These are phyloP conservation scores for Philereme vetulata DNA, from an alignment of 2,888 invertebrate species.

Conservation along the genomic window DNA sequence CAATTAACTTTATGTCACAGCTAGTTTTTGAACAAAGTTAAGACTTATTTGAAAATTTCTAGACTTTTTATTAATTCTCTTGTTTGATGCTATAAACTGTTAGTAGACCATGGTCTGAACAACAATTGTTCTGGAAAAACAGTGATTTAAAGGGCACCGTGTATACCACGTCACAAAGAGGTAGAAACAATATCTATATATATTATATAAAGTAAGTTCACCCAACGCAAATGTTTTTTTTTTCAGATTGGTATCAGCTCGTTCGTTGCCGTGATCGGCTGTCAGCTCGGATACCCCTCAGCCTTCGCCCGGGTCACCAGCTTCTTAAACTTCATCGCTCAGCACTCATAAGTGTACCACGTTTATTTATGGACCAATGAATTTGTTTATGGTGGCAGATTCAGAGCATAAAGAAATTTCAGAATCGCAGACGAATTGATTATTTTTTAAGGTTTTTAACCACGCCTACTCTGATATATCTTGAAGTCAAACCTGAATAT, in stretches of 20 bases:
- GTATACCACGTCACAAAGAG: no score
- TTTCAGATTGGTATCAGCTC: slow-evolving; percentile 64
- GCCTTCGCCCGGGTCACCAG: slow-evolving; percentile 62
- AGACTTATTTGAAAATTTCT: no score
- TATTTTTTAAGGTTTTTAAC: background rate
- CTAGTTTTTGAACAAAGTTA: no score
- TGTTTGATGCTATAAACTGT: no score
- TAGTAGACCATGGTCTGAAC: no score
- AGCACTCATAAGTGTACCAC: slow-evolving; percentile 41
- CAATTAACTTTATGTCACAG: no score
- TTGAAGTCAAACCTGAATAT: background rate
- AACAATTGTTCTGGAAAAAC: no score
- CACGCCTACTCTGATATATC: slow-evolving; percentile 6
- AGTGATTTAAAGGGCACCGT: no score
- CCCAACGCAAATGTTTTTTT: background rate
- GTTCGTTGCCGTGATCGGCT: slow-evolving; percentile 53
- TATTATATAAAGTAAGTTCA: no score
- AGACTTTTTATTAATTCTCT: no score
- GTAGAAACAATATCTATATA: no score
- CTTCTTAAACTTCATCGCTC: slow-evolving; percentile 53
- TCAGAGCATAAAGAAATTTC: background rate
- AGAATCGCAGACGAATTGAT: background rate
- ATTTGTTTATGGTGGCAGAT: background rate
- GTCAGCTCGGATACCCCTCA: slow-evolving; percentile 59
- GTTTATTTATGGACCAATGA: background rate